phyloP scores from a whole-genome alignment of 1,140 invertebrate genomes.

The Amyelois transitella region DNA sequence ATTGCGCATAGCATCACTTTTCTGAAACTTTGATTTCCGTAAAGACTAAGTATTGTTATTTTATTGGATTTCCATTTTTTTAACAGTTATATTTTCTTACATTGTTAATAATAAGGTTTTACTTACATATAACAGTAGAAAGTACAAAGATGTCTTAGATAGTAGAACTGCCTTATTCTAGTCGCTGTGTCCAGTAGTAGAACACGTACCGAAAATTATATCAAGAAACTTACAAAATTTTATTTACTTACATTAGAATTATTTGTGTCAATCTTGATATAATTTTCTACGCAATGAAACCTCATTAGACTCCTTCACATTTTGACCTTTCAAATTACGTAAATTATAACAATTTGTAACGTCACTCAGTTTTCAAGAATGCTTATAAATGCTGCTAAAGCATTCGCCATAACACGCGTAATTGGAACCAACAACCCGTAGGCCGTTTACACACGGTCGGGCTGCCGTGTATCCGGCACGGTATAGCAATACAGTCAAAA shows the following conservation, averaged over 20 bases:
- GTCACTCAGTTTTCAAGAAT: constrained; percentile 26
- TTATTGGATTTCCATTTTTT: too few species aligned
- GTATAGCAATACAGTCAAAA: not conserved
- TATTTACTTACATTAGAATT: too few species aligned
- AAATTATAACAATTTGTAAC: constrained; percentile 16
- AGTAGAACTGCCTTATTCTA: too few species aligned
- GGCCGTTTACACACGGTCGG: not conserved
- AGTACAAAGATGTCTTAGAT: too few species aligned
- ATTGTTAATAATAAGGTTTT: too few species aligned
- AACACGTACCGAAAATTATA: too few species aligned
- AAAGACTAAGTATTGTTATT: too few species aligned
- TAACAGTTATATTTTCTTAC: too few species aligned
- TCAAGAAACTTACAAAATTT: too few species aligned
- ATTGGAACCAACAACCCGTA: constrained; percentile 41
- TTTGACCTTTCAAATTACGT: not conserved
- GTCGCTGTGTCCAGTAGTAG: too few species aligned
- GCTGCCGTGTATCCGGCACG: not conserved
- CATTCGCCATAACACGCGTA: constrained; percentile 19
- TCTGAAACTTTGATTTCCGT: not conserved
- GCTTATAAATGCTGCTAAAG: constrained; percentile 11
- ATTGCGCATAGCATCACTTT: constrained; percentile 15
- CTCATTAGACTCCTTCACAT: not conserved
- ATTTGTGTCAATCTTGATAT: not conserved
- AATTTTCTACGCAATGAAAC: not conserved
- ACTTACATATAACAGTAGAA: too few species aligned